phyloP scores from a whole-genome alignment of 1,140 invertebrate species.

The Scaptomyza hsui region DNA sequence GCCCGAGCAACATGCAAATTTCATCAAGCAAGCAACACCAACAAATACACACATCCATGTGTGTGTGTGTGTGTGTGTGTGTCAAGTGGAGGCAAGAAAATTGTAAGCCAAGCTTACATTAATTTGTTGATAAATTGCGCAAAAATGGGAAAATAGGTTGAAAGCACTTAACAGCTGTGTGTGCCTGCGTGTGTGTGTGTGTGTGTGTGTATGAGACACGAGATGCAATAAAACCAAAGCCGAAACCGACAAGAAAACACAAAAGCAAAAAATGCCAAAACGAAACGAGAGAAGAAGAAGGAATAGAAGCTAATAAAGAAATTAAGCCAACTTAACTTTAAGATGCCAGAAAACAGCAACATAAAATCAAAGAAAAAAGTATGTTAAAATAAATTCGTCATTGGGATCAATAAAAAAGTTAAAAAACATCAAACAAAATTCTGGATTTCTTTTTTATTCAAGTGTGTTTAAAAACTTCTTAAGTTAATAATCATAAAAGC shows the following conservation, averaged over 20 bases:
- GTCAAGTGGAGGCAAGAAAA: constrained; percentile 37
- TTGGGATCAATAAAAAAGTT: too few species aligned
- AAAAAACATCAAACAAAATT: too few species aligned
- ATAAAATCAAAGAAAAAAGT: not conserved
- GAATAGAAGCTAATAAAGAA: not conserved
- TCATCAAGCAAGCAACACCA: constrained; percentile 56
- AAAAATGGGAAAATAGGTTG: constrained; percentile 78
- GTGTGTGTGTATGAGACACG: too few species aligned
- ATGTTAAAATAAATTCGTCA: too few species aligned
- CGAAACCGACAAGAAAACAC: not conserved
- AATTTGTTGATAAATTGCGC: constrained; percentile 77
- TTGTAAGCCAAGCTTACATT: constrained; percentile 66
- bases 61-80: constrained; percentile 25
- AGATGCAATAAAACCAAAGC: constrained; percentile 20
- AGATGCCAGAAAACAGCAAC: constrained; percentile 16
- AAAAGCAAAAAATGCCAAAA: too few species aligned
- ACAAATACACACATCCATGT: constrained; percentile 8
- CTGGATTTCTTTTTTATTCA: too few species aligned
- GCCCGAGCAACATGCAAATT: constrained; percentile 61
- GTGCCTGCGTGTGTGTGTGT: too few species aligned
- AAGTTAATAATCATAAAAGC: too few species aligned
- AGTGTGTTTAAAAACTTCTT: too few species aligned
- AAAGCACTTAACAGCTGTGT: constrained; percentile 59
- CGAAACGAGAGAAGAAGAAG: not conserved
- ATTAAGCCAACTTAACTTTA: constrained; percentile 9